A percentile compares a stretch with the other conserved stretches of the same genome.
Evolutionary conservation across 1,140 invertebrate genomes (phyloP).

Genomic region (Diabrotica virgifera): DNA sequence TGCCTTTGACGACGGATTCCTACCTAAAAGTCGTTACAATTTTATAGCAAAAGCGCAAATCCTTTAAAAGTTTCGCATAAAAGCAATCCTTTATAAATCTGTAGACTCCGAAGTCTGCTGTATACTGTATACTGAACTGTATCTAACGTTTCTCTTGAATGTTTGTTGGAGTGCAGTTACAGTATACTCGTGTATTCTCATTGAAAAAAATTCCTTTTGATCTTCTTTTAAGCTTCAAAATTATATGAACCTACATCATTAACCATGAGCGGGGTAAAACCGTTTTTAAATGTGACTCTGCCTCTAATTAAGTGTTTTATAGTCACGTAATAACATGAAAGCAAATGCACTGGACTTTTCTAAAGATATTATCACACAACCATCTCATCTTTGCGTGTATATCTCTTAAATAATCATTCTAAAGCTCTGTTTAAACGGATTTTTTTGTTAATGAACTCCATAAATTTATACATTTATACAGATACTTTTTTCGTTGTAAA

Average conservation of each 20-base stretch:
- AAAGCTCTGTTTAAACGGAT: too few species aligned
- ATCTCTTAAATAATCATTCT: too few species aligned
- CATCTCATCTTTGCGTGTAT: too few species aligned
- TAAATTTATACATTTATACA: too few species aligned
- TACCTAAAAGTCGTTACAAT: constrained; percentile 21
- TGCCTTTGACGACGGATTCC: constrained; percentile 13
- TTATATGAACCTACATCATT: constrained; percentile 1
- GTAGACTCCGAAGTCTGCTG: constrained; percentile 13
- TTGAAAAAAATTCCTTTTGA: constrained; percentile 25
- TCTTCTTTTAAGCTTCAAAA: constrained; percentile 20
- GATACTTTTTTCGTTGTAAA: too few species aligned
- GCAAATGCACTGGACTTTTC: not conserved
- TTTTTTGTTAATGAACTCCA: too few species aligned
- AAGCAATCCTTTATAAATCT: constrained; percentile 23
- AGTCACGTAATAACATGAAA: not conserved
- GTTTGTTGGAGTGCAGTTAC: constrained; percentile 9
- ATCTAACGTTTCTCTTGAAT: constrained; percentile 16
- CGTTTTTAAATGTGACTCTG: not conserved
- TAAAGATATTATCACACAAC: too few species aligned
- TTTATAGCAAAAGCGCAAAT: constrained; percentile 14
- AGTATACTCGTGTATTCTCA: not conserved
- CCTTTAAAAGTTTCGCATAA: constrained; percentile 23
- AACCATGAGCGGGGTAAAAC: not conserved
- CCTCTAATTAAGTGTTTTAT: not conserved
- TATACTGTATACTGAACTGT: constrained; percentile 11